Evolutionary conservation across 2,113 vertebrate genomes (phyloP), one percentile per base, ranked within the genome.

Genomic region (Oncorhynchus tshawytscha): DNA sequence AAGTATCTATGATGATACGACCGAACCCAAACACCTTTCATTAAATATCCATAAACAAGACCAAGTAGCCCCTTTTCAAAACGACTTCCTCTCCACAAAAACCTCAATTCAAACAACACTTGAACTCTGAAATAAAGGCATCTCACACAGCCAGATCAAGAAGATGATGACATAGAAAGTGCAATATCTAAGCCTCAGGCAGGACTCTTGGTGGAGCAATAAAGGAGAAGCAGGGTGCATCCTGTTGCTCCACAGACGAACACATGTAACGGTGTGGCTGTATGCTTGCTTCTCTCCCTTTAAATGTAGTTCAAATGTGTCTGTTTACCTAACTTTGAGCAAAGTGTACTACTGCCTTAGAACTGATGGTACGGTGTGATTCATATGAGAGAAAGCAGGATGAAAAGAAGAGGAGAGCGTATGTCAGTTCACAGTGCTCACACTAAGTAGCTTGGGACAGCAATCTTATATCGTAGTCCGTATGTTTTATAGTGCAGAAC

Each of bases 1-100:
- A 96, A 89, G 97, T 99, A 70, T 94, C 96, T 76, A 99, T 99
- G 98, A 98, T 99, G 98, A 98, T 99, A 82, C 94, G 98, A 73
- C 97, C 98, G 18, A 98, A 99, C 62, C 95, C 97, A 24, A 98
- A 98, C 88, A 98, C 97, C 27, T 99, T 97, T 91, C 97, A 99
- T 84, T 99, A 90, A 94, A 20, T 49, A 31, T 16, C 27, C 11
- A 29, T 68, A 4, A 24, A 25, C 29, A 15, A 12, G 20, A 12
- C n/a, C 24, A 12, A 11, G 15, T 24, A 24, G 20, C 39, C 34
- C 18, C 6, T n/a, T 62, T 62, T 62, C 12, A 12, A 22, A 62
- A 22, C 7, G 3, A 20, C 18, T 57, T 57, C 18, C 54, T 57
- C 54, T 57, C 15, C 3, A 20, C 54, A 20, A 62, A n/a, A 62